Evolutionary conservation across 2,888 invertebrate species (phyloP), one percentile per base, ranked within the genome.

Genomic region (Tetragonula carbonaria): DNA sequence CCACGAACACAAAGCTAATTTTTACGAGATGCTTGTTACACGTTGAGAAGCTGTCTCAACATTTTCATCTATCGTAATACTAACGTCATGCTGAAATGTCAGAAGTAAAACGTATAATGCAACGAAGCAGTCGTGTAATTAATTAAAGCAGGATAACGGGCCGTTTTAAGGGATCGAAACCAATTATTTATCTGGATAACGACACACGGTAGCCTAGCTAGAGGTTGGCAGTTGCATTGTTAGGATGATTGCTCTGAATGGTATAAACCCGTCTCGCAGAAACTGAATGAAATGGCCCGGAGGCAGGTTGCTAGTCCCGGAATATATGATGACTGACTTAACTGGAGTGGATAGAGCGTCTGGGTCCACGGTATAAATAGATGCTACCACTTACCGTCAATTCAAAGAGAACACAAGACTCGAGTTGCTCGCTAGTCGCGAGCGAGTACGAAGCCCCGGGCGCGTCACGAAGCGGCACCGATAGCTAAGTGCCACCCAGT

Each of bases 311-410:
- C 86, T 83, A 80, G 85, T 82, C 83, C 78, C 76, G 84, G 85
- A 87, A 83, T 65, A 74, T 84, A 87, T 55, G 88, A 92, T 88
- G 90, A 90, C 91, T 91, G 90, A 90, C 86, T 92, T 88, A 89
- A 91, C 90, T 90, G 88, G 88, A 91, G 88, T 90, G 89, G 87
- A 91, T 86, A 84, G 86, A 88, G 77, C 85, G 87, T 87, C 88
- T 86, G 88, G 85, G 78, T 81, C 84, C 84, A 78, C 78, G 86
- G 83, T 91, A 91, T 91, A 92, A 92, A 92, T 92, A 92, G 91
- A 90, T 86, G 86, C 85, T 86, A 87, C 89, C 85, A 91, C 90
- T 89, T 91, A 90, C 88, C 88, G 89, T 88, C 88, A 92, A 92
- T 92, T 91, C 86, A 87, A 85, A 86, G 83, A 68, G 87, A 85